These are phyloP conservation scores for Isoperla grammatica DNA, from an alignment of 2,888 invertebrate species.

Conservation along the genomic window DNA sequence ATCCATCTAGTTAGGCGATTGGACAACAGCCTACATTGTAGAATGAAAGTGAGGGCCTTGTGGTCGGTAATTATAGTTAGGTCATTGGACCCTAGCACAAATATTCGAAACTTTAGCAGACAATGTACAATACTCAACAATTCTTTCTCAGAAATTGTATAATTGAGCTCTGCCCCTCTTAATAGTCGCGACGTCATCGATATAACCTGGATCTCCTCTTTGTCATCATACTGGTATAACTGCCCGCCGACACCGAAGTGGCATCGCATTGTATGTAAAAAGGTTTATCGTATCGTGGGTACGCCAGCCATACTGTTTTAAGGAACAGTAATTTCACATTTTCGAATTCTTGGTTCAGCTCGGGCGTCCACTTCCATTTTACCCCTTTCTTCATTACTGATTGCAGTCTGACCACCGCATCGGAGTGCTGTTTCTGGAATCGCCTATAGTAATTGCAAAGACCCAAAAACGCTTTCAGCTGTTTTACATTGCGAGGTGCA, in stretches of 20 bases:
- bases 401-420: neutral
- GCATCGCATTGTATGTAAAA: neutral
- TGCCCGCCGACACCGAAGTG: neutral
- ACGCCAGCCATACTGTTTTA: neutral
- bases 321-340: neutral
- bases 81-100: neutral
- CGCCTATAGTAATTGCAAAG: neutral
- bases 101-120: neutral
- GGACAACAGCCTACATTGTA: slow-evolving; percentile 1
- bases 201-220: neutral
- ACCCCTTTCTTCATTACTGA: neutral
- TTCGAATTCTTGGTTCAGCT: slow-evolving; percentile 2
- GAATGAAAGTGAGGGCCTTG: neutral
- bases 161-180: slow-evolving; percentile 8
- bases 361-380: neutral
- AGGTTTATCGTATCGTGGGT: neutral
- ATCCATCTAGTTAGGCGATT: slow-evolving; percentile 1
- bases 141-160: slow-evolving; percentile 6
- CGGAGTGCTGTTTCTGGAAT: neutral
- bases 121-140: neutral
- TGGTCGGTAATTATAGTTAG: slow-evolving; percentile 1
- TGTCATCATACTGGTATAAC: neutral
- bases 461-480: neutral
- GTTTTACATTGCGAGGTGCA: neutral
- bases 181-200: neutral